Evolutionary conservation across 2,888 invertebrate genomes (phyloP), one percentile per base, ranked within the genome.

Genomic region (Hydroisotoma schaefferi): DNA sequence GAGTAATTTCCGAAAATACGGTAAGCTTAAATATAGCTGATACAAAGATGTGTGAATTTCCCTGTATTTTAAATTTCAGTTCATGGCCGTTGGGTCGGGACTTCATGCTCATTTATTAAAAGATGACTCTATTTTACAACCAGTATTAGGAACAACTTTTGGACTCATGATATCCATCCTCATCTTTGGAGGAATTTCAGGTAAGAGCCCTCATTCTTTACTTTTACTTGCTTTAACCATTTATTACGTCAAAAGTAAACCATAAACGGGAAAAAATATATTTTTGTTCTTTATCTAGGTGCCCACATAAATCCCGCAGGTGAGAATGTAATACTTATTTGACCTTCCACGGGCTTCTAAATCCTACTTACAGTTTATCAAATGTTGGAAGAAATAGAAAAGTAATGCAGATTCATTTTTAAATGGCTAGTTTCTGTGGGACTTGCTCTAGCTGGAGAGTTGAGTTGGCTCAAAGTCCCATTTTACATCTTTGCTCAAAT

Each of bases 391-490:
- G n/a, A n/a, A n/a, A n/a, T n/a, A n/a, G n/a, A n/a, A n/a, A n/a
- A n/a, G n/a, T n/a, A 10, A 33, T 63, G n/a, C n/a, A n/a, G n/a
- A n/a, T n/a, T n/a, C n/a, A n/a, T n/a, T n/a, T n/a, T n/a, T n/a
- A n/a, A n/a, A n/a, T n/a, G n/a, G n/a, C n/a, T n/a, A n/a, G 40
- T 71, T 1, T 53, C 64, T 2, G 28, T 71, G 2, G 57, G 63
- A 4, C 43, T 68, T 2, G 65, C 68, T 6, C 47, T 68, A 22
- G 61, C 52, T 25, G 71, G 71, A 8, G 43, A 68, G 4, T 12
- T 62, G 2, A 63, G 63, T 37, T 71, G 71, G 71, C 25, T 61
- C 23, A 67, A 67, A 46, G 29, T 71, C 25, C 71, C 71, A 6
- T 43, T 56, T 2, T 70, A 61, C 40, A 55, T 61, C 25, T 8